Conservation (phyloP, 2,888 invertebrate genomes). For the Synanthedon andrenaeformis region DNA sequence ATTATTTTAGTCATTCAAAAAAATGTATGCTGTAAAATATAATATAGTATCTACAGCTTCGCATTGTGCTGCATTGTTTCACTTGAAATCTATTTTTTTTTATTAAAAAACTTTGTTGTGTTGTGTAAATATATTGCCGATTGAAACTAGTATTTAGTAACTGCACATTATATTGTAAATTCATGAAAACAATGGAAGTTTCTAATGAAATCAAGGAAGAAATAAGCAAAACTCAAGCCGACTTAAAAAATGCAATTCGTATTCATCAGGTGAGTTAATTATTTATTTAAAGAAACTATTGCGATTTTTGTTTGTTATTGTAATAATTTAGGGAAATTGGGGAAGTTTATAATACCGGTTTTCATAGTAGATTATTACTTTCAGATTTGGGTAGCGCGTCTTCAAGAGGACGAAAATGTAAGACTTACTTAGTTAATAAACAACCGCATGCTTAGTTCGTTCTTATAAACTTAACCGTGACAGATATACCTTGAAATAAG, state of each 20-base stretch:
- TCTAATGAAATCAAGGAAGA: conserved; percentile 73
- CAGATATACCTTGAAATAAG: no score
- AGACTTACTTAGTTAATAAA: conserved; percentile 17
- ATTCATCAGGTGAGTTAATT: conserved; percentile 69
- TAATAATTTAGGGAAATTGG: neutral
- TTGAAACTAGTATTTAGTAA: no score
- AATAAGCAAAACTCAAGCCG: conserved; percentile 70
- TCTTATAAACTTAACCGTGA: no score
- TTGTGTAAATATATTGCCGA: no score
- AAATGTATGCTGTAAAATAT: no score
- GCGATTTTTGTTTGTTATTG: conserved; percentile 7
- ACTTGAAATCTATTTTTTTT: no score
- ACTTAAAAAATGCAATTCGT: conserved; percentile 73
- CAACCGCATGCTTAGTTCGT: no score
- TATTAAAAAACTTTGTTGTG: no score
- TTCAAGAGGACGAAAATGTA: conserved; percentile 69
- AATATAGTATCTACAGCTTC: no score
- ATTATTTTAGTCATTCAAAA: no score
- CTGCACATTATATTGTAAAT: neutral
- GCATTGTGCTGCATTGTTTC: no score
- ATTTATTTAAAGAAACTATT: conserved; percentile 5
- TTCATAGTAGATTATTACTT: conserved; percentile 14
- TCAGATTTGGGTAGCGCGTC: conserved; percentile 68
- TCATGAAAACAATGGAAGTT: conserved; percentile 60
- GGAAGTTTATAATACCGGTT: conserved; percentile 3